Evolutionary conservation across 1,140 invertebrate genomes (phyloP).

Genomic region (Acromyrmex heyeri): DNA sequence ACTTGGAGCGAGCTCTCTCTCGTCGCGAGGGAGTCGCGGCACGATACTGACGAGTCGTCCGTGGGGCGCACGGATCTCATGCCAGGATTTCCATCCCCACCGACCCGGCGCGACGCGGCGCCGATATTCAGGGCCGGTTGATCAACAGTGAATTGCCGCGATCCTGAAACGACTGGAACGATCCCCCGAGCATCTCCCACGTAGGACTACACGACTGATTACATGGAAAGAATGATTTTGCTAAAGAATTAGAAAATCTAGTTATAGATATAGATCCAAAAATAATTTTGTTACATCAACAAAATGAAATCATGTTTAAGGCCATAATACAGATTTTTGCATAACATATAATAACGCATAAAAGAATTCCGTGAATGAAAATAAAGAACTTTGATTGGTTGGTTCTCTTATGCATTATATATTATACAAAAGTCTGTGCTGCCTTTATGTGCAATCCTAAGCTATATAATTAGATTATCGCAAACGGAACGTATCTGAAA

Average conservation of each 20-base stretch:
- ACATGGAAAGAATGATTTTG: background rate
- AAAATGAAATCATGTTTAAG: no score
- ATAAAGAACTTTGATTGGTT: no score
- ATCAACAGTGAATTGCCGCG: constrained; percentile 24
- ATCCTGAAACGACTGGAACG: background rate
- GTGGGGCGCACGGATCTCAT: constrained; percentile 70
- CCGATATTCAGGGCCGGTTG: constrained; percentile 57
- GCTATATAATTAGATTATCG: background rate
- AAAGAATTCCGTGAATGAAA: no score
- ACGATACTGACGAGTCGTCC: constrained; percentile 71
- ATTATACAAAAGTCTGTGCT: no score
- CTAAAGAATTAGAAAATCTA: no score
- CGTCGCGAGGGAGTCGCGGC: constrained; percentile 69
- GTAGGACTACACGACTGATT: background rate
- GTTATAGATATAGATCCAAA: no score
- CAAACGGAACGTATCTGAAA: background rate
- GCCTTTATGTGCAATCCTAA: background rate
- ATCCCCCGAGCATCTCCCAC: background rate
- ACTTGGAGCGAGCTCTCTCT: constrained; percentile 44
- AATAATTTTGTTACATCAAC: no score
- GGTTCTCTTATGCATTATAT: no score
- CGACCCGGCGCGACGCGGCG: constrained; percentile 28
- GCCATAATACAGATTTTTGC: no score
- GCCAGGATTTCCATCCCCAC: constrained; percentile 64
- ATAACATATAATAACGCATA: no score